Evolutionary conservation across 2,797 vertebrate species (phyloP).

Genomic region (Mycteria americana): DNA sequence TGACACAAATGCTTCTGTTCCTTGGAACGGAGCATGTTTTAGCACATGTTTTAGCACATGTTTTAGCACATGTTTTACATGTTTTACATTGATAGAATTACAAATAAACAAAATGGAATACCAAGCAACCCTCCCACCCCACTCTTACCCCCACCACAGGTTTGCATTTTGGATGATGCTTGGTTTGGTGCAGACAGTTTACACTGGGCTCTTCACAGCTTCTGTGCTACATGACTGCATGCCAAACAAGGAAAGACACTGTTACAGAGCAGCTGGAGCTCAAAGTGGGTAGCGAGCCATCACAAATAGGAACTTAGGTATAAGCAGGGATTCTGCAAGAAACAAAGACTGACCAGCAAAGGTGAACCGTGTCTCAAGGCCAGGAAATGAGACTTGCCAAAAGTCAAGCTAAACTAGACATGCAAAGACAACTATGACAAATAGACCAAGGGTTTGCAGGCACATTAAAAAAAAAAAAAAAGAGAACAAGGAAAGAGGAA

Average conservation of each 20-base stretch:
- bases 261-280: not conserved
- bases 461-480: not conserved
- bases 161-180: not conserved
- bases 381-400: not conserved
- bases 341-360: not conserved
- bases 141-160: not conserved
- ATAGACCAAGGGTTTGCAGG: not conserved
- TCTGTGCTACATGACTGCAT: not conserved
- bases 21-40: not conserved
- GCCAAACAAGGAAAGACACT: not conserved
- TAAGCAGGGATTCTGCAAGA: not conserved
- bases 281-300: not conserved
- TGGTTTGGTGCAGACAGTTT: not conserved
- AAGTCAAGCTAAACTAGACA: not conserved
- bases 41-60: not conserved
- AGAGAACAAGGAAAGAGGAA: conserved; percentile 18
- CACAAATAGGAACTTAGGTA: not conserved
- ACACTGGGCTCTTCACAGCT: not conserved
- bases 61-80: not conserved
- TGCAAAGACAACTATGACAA: not conserved
- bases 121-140: not conserved
- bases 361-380: not conserved
- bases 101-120: not conserved
- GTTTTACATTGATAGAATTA: not conserved
- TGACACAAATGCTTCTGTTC: not conserved